A percentile compares a stretch with the other conserved stretches of the same genome.
Evolutionary conservation across 2,797 vertebrate species (phyloP).

Genomic region (Phoebastria nigripes): DNA sequence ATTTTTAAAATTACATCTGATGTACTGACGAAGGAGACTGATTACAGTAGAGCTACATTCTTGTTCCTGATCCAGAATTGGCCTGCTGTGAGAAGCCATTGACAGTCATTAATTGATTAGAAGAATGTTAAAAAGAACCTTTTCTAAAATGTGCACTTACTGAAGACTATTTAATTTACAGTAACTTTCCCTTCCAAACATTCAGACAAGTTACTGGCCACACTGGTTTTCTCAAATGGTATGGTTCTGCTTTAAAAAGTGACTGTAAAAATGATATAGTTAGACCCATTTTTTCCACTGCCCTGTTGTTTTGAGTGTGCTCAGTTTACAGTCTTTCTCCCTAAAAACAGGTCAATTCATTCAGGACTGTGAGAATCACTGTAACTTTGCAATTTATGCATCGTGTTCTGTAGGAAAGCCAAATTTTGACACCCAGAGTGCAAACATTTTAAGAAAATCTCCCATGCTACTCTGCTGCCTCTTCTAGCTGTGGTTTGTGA

Average conservation of each 20-base stretch:
- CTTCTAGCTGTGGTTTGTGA: constrained; percentile 9
- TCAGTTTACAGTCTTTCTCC: not conserved
- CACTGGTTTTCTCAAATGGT: not conserved
- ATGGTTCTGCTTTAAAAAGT: not conserved
- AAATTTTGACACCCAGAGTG: not conserved
- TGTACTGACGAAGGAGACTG: not conserved
- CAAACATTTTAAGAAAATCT: not conserved
- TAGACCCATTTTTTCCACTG: not conserved
- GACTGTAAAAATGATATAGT: not conserved
- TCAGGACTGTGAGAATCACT: not conserved
- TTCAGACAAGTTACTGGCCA: not conserved
- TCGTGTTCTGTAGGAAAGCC: not conserved
- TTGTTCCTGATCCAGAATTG: not conserved
- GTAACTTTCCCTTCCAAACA: not conserved
- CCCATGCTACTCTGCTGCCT: not conserved
- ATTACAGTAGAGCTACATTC: not conserved
- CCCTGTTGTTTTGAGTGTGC: not conserved
- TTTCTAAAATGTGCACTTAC: not conserved
- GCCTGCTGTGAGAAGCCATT: not conserved
- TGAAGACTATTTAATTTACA: not conserved
- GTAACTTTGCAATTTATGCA: not conserved
- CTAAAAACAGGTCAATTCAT: not conserved
- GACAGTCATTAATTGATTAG: not conserved
- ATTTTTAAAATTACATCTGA: not conserved
- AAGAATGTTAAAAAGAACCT: not conserved